Base-by-base conservation (phyloP, 2,888 invertebrate species). In the Lymantria monacha region DNA sequence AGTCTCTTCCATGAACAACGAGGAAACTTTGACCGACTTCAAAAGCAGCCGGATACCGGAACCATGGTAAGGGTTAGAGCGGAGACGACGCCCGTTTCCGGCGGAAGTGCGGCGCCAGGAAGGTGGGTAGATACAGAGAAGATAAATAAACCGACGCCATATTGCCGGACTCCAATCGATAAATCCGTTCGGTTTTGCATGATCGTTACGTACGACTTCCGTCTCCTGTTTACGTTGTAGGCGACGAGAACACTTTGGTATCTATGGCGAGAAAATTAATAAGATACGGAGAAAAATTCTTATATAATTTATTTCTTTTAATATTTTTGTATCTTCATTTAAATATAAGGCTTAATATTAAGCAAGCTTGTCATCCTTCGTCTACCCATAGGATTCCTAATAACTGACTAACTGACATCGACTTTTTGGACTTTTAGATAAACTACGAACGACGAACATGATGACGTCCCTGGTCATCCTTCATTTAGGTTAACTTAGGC, bases 31-130 rank as follows among this genome's bases (percentile, higher is more conserved):
- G 76, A 68, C 64, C 62, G 81, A 79, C 77, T 81, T 87, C 85
- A 89, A 87, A 87, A 83, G 77, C 81, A 74, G 70, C 74, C 86
- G 89, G 88, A 88, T 89, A 85, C 88, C 87, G 90, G 90, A 89
- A 87, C 83, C 79, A 79, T 79, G 87, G 89, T 81, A 90, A 90
- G 90, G 89, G 90, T 89, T 91, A 87, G 81, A 84, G 76, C 86
- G 86, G 87, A 86, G 88, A 86, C 88, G 87, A 84, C 83, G 82
- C 82, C 76, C 84, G 87, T 85, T 88, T 90, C 90, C 89, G 85
- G 72, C 83, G 89, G 87, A 88, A 86, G 83, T 73, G 49, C 74
- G 89, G 89, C 89, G 89, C 91, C 89, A 90, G 88, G 87, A 87
- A 89, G 88, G 85, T 81, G 76, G 81, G 74, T 79, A 81, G 79